Conservation (phyloP, 2,113 vertebrate species). For the Pleuronectes platessa region DNA sequence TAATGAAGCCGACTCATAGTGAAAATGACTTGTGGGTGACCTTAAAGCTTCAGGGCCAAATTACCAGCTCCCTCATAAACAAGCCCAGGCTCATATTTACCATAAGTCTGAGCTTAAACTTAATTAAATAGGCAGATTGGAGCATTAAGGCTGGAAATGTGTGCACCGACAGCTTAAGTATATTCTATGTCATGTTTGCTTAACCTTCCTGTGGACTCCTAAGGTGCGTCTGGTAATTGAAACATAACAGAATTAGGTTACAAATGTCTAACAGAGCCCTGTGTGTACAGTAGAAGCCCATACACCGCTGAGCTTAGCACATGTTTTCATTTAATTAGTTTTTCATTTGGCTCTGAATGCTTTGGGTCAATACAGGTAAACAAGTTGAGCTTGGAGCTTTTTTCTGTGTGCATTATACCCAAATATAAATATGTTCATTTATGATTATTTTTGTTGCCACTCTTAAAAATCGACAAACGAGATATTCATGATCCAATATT, state of each 20-base stretch:
- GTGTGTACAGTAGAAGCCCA: slow-evolving; percentile 79
- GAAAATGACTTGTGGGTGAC: slow-evolving; percentile 63
- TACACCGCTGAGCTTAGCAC: slow-evolving; percentile 73
- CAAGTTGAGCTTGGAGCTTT: slow-evolving; percentile 47
- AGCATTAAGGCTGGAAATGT: slow-evolving; percentile 66
- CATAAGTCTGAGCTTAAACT: slow-evolving; percentile 63
- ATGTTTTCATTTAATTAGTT: slow-evolving; percentile 87
- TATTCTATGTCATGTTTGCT: slow-evolving; percentile 76
- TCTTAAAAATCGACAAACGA: slow-evolving; percentile 31
- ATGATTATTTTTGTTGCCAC: background rate
- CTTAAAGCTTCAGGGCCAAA: slow-evolving; percentile 58
- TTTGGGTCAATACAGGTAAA: slow-evolving; percentile 70
- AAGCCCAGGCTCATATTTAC: slow-evolving; percentile 63
- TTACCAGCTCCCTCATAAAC: slow-evolving; percentile 59
- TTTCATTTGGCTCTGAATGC: slow-evolving; percentile 78
- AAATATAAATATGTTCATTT: slow-evolving; percentile 35
- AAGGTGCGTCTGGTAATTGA: slow-evolving; percentile 84
- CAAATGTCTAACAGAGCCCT: slow-evolving; percentile 80
- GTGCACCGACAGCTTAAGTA: slow-evolving; percentile 66
- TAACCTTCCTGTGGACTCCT: slow-evolving; percentile 84
- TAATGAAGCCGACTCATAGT: slow-evolving; percentile 34
- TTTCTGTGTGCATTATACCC: slow-evolving; percentile 42
- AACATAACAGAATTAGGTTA: slow-evolving; percentile 83
- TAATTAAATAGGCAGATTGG: slow-evolving; percentile 75
- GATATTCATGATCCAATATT: slow-evolving; percentile 5